Evolutionary conservation across 2,113 vertebrate genomes (phyloP).

Genomic region (Triplophysa siluroides): DNA sequence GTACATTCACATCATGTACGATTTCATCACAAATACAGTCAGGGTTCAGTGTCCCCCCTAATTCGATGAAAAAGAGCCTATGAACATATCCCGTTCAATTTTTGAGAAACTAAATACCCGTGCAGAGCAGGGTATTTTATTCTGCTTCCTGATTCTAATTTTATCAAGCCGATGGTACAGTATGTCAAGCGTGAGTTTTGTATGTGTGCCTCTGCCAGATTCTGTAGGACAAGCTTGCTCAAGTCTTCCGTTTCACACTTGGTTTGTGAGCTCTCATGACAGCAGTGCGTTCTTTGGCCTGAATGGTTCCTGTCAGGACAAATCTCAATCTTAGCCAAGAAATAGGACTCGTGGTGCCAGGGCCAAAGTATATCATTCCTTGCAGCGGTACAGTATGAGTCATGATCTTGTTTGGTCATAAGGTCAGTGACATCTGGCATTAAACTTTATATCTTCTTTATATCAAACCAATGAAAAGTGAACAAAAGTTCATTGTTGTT

Average conservation of each 20-base stretch:
- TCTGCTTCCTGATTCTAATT: slow-evolving; percentile 32
- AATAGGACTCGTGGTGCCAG: background rate
- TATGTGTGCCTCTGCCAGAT: slow-evolving; percentile 9
- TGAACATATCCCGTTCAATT: slow-evolving; percentile 6
- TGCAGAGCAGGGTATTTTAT: slow-evolving; percentile 1
- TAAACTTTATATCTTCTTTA: background rate
- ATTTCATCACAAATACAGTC: slow-evolving; percentile 25
- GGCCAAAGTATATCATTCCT: background rate
- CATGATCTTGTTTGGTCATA: background rate
- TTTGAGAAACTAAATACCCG: background rate
- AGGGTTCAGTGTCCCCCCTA: background rate
- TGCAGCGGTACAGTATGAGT: background rate
- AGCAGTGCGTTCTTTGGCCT: slow-evolving; percentile 29
- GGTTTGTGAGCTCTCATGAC: slow-evolving; percentile 15
- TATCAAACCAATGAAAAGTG: background rate
- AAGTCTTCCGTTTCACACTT: background rate
- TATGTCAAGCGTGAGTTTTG: slow-evolving; percentile 17
- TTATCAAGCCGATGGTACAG: background rate
- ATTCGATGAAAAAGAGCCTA: slow-evolving; percentile 4
- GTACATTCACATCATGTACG: slow-evolving; percentile 2
- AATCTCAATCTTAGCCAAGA: slow-evolving; percentile 6
- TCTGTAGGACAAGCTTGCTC: background rate
- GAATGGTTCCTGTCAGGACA: slow-evolving; percentile 29
- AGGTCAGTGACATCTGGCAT: background rate
- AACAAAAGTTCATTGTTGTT: background rate